These are phyloP conservation scores for Panzeria rudis DNA, from an alignment of 2,888 invertebrate species.

Conservation along the genomic window DNA sequence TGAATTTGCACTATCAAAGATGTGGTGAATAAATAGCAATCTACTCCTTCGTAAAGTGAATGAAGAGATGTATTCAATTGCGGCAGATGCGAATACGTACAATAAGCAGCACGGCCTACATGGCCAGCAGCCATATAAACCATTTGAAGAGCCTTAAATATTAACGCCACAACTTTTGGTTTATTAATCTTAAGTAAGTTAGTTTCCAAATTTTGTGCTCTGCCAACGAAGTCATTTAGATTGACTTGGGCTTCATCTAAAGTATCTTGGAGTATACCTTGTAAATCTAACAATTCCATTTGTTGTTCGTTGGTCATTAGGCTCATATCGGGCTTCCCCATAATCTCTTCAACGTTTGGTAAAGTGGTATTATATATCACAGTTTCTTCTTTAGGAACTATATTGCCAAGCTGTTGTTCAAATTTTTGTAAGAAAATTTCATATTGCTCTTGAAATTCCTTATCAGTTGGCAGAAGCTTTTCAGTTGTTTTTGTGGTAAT, in stretches of 20 bases:
- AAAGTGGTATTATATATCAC: slow-evolving; percentile 76
- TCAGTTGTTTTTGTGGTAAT: slow-evolving; percentile 72
- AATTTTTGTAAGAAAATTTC: slow-evolving; percentile 73
- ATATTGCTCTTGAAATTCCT: slow-evolving; percentile 67
- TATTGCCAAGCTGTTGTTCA: slow-evolving; percentile 53
- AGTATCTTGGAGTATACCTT: slow-evolving; percentile 77
- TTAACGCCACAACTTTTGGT: slow-evolving; percentile 76
- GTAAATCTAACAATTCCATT: slow-evolving; percentile 76
- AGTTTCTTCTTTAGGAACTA: slow-evolving; percentile 59
- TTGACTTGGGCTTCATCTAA: slow-evolving; percentile 77
- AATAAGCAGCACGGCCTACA: slow-evolving; percentile 77
- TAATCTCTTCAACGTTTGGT: slow-evolving; percentile 76
- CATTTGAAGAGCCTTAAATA: slow-evolving; percentile 73
- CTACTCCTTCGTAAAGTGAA: slow-evolving; percentile 77
- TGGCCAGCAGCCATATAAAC: slow-evolving; percentile 75
- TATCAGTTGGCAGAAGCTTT: slow-evolving; percentile 41
- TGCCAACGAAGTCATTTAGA: slow-evolving; percentile 75
- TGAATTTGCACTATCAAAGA: slow-evolving; percentile 75
- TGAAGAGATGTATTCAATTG: slow-evolving; percentile 77
- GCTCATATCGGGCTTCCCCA: slow-evolving; percentile 65
- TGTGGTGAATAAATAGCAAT: slow-evolving; percentile 77
- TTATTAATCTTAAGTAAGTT: slow-evolving; percentile 76
- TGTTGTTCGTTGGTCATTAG: slow-evolving; percentile 73
- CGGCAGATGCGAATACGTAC: slow-evolving; percentile 78
- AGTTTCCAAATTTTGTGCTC: slow-evolving; percentile 75